A percentile compares a stretch with the other conserved stretches of the same genome.
phyloP scores from a whole-genome alignment of 2,888 invertebrate species.

The Helicoverpa assulta region DNA sequence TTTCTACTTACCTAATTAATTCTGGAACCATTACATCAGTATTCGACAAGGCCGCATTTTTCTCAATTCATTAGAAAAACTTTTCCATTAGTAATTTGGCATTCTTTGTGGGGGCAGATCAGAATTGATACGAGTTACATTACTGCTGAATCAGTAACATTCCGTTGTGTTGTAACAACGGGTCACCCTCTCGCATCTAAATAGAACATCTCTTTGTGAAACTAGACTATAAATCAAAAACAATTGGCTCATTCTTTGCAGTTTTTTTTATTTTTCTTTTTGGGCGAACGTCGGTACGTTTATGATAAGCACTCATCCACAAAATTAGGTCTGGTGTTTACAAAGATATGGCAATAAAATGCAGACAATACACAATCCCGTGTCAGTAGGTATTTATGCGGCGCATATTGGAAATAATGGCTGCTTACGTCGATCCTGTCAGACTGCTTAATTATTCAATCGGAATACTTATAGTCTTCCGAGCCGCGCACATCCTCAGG shows the following conservation, averaged over 20 bases:
- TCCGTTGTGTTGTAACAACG: conserved; percentile 53
- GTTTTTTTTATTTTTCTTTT: conserved; percentile 50
- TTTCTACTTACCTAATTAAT: conserved; percentile 58
- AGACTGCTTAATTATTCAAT: conserved; percentile 59
- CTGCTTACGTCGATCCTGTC: conserved; percentile 44
- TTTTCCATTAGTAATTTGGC: conserved; percentile 64
- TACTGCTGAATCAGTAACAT: conserved; percentile 60
- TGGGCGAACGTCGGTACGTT: conserved; percentile 40
- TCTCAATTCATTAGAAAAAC: conserved; percentile 63
- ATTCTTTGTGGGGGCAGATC: conserved; percentile 53
- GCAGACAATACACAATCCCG: conserved; percentile 48
- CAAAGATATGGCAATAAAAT: conserved; percentile 58
- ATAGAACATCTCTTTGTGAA: conserved; percentile 64
- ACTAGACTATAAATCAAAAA: conserved; percentile 61
- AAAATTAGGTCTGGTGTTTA: conserved; percentile 57
- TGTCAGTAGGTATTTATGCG: conserved; percentile 54
- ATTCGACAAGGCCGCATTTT: conserved; percentile 57
- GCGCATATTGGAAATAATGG: conserved; percentile 54
- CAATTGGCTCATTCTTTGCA: conserved; percentile 60
- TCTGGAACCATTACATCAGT: conserved; percentile 50
- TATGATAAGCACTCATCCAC: conserved; percentile 58
- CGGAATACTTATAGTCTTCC: conserved; percentile 48
- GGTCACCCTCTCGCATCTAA: conserved; percentile 62
- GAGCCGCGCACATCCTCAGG: conserved; percentile 32
- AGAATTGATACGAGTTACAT: conserved; percentile 58